A percentile compares a stretch with the other conserved stretches of the same genome.
Conservation (phyloP, 2,797 vertebrate species). For the Thamnophis elegans region DNA sequence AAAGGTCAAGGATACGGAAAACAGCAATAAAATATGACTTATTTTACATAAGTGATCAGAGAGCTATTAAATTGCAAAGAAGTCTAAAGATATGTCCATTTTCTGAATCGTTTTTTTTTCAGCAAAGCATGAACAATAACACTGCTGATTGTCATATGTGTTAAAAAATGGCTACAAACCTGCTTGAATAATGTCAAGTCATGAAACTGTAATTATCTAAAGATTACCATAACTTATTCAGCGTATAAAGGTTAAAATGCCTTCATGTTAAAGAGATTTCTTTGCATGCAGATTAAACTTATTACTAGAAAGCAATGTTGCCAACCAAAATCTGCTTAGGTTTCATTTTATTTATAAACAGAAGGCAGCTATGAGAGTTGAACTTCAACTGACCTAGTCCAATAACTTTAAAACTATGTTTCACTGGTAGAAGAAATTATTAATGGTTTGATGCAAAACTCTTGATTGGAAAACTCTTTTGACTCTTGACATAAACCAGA, state of each 20-base stretch:
- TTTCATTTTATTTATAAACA: background rate
- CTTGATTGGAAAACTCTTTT: background rate
- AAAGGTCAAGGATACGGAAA: conserved; percentile 62
- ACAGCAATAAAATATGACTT: conserved; percentile 60
- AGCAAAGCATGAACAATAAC: conserved; percentile 24
- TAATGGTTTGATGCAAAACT: background rate
- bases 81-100: conserved; percentile 49
- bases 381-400: background rate
- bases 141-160: conserved; percentile 25
- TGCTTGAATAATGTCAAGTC: background rate
- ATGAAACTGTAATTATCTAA: background rate
- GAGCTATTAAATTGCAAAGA: conserved; percentile 56
- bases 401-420: background rate
- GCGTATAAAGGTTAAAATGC: background rate
- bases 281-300: background rate
- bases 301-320: background rate
- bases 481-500: background rate
- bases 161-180: conserved; percentile 30
- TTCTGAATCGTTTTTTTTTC: conserved; percentile 31
- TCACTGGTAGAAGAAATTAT: background rate
- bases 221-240: background rate
- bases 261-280: background rate
- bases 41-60: conserved; percentile 63
- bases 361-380: background rate
- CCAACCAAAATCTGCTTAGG: background rate